Evolutionary conservation across 2,113 vertebrate species (phyloP), one percentile per base, ranked within the genome.

Genomic region (Orientallactaga bullata): DNA sequence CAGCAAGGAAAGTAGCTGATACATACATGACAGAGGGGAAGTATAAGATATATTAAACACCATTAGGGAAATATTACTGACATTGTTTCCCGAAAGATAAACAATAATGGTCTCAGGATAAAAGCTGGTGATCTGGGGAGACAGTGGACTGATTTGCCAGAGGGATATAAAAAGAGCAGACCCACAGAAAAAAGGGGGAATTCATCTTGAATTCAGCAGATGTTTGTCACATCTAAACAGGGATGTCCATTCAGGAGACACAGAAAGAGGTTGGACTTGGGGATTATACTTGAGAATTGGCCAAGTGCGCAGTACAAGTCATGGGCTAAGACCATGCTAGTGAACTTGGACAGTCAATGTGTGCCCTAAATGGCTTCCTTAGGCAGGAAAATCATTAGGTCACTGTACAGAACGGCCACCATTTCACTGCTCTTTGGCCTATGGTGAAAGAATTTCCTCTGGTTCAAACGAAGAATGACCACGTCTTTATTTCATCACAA

Each of bases 401-500:
- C 13, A 78, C 42, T 24, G 68, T 30, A 28, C 60, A 32, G 68
- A 86, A 90, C 51, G 71, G 55, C 17, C 37, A 92, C 23, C 61
- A 47, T 74, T 90, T 65, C 80, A 89, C 77, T 90, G 15, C 10
- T 78, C 84, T 91, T 85, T 90, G 28, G 82, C n/a, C 7, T 21
- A 69, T 7, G 76, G 32, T 42, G 90, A 92, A 65, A 85, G 13
- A 69, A 63, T 93, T 81, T 72, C 58, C 79, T 63, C 18, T 77
- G n/a, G 4, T 58, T 95, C n/a, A 76, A 63, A 69, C 17, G n/a
- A 81, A 82, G 23, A 90, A 30, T 4, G 68, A 8, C 12, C n/a
- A 23, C 21, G 16, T 47, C 26, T 65, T 88, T 81, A 68, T 55
- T 82, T 0, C 4, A 8, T 88, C 7, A 60, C 28, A 26, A 68